Percentiles rank a stretch among this genome's conserved stretches.
Evolutionary conservation across 2,888 invertebrate species (phyloP).

Genomic region (Hemaris fuciformis): DNA sequence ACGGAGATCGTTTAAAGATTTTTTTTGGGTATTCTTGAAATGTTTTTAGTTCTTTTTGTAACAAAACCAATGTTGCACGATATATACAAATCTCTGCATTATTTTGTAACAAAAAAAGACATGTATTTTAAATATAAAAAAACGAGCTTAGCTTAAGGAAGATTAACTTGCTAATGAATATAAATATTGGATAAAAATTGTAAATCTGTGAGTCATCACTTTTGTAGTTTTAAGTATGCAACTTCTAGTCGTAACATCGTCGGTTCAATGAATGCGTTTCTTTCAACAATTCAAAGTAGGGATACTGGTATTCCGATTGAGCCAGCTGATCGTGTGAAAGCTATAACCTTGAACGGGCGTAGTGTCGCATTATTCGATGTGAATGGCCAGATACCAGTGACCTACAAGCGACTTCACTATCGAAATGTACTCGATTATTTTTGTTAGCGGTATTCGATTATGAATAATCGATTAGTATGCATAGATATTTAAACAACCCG

Average conservation of each 20-base stretch:
- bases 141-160: too few relatives aligned
- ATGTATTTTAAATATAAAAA: too few relatives aligned
- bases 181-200: too few relatives aligned
- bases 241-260: too few relatives aligned
- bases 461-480: slow-evolving; percentile 7
- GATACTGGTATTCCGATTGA: not conserved
- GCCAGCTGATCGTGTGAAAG: slow-evolving; percentile 63
- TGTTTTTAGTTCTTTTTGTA: too few relatives aligned
- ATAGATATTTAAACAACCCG: not conserved
- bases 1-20: not conserved
- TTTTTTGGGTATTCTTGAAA: not conserved
- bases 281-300: slow-evolving; percentile 16
- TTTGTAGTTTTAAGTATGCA: too few relatives aligned
- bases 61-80: too few relatives aligned
- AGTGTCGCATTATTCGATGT: slow-evolving; percentile 44
- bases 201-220: too few relatives aligned
- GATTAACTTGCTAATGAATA: too few relatives aligned
- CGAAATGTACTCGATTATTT: slow-evolving; percentile 43
- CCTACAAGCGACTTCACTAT: slow-evolving; percentile 57
- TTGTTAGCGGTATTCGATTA: slow-evolving; percentile 40
- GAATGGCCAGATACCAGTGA: slow-evolving; percentile 55
- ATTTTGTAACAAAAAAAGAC: too few relatives aligned
- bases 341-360: slow-evolving; percentile 62
- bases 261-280: slow-evolving; percentile 3
- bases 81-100: too few relatives aligned